Evolutionary conservation across 2,113 vertebrate genomes (phyloP), one percentile per base, ranked within the genome.

Genomic region (Solenodon paradoxus): DNA sequence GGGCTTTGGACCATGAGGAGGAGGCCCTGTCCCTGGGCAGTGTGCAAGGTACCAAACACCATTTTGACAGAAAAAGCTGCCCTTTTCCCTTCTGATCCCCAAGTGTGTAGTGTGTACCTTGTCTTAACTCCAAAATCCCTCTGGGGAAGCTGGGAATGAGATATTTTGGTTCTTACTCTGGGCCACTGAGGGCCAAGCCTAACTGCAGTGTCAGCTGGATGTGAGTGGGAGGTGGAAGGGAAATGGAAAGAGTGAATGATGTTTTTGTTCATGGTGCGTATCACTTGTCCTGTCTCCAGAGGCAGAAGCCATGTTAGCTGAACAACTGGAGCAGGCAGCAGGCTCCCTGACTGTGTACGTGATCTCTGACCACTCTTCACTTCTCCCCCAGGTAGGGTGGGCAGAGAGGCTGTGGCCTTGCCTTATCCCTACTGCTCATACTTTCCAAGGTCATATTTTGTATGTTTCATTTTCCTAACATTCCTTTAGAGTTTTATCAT

Each of bases 331-430:
- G 6, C 94, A 98, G 79, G 94, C 97, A 0, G 79, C 98, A 88
- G 99, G 99, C 24, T 99, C 99, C 61, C 98, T 99, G 96, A 98
- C 99, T 8, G 38, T 99, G 49, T 99, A 99, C 0, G 98, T 99
- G 96, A 98, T 99, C 80, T 98, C 99, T 0, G 98, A 99, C 55
- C 97, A 97, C 32, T 99, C 99, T 2, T 80, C 92, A 47, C 98
- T 99, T 20, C 98, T 99, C 81, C 98, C 99, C 49, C 96, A 99
- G 99, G 99, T 99, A 97, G 55, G 93, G 11, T 86, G 51, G 79
- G 49, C 53, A 90, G 78, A 57, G 57, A 12, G 2, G 26, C 78
- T 55, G 63, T 0, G 0, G 63, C 35, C 49, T 61, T 28, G 30
- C 66, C 15, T 19, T 30, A 12, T 81, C 69, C 57, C 2, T 26